Base-by-base conservation (phyloP, 2,113 vertebrate species). In the Alouatta palliata region DNA sequence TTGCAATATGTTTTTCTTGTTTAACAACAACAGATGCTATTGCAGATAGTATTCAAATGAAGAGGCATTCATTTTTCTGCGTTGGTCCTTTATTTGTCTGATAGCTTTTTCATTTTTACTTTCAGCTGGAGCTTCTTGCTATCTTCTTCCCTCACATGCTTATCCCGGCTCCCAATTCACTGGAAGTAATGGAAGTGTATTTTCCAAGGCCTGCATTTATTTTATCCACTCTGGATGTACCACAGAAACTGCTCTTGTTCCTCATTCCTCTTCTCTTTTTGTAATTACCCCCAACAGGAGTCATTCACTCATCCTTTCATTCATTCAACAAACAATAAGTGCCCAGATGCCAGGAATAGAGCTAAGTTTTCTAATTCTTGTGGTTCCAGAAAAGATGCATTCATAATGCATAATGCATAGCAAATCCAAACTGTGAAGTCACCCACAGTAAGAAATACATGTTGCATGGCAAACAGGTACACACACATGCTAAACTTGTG, bases 121-220 rank as follows among this genome's bases (percentile, higher is more conserved):
- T 73, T 80, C 61, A 32, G 35, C 14, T 23, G 7, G 20, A 17
- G 58, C 47, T 90, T 87, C 56, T 54, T 87, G 52, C 47, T 73
- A 32, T 79, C 17, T 80, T 47, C 19, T 66, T 81, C 45, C 27
- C 17, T 61, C 37, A 45, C n/a, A 37, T 9, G 11, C n/a, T 56
- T 68, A 81, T 23, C 37, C 52, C 43, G n/a, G 52, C 13, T 90
- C 84, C 56, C 32, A 23, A 75, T 43, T 73, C 37, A 35, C 1
- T 8, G 9, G 17, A 54, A 61, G 9, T 58, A 87, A 83, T 0
- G 2, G 47, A 9, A 61, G 8, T n/a, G 0, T 70, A 30, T 25
- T 87, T 93, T 79, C 75, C 75, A 85, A 91, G n/a, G 64, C 45
- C 58, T 92, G 71, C 52, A 52, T 90, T 77, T 90, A 64, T n/a